Evolutionary conservation across 1,140 invertebrate genomes (phyloP).

Genomic region (Episyrphus balteatus): DNA sequence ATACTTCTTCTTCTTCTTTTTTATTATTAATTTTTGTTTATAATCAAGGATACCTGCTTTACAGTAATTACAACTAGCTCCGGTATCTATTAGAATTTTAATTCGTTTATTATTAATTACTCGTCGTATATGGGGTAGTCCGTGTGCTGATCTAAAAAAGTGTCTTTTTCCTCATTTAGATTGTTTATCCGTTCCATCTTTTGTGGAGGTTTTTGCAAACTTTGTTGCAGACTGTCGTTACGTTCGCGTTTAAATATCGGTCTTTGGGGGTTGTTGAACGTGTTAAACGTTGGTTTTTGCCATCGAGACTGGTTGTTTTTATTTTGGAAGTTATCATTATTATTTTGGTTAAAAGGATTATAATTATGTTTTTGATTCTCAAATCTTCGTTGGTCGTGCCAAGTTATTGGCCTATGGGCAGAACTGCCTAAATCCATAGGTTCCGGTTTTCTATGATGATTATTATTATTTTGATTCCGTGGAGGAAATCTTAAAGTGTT

Average conservation of each 20-base stretch:
- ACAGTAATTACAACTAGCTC: background rate
- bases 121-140: background rate
- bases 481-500: background rate
- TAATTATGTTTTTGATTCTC: too few species aligned
- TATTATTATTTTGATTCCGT: background rate
- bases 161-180: background rate
- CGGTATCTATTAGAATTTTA: slow-evolving; percentile 1
- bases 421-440: background rate
- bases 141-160: background rate
- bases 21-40: too few species aligned
- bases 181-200: slow-evolving; percentile 1
- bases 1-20: too few species aligned
- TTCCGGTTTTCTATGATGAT: background rate
- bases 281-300: too few species aligned
- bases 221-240: too few species aligned
- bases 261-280: background rate
- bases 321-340: background rate
- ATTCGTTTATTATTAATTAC: background rate
- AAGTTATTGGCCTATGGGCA: too few species aligned
- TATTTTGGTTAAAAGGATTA: too few species aligned
- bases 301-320: too few species aligned
- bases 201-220: too few species aligned
- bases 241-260: background rate
- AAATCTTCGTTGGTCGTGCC: too few species aligned
- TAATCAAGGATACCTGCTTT: too few species aligned